phyloP scores from a whole-genome alignment of 2,888 invertebrate species.

The Villa cingulata region DNA sequence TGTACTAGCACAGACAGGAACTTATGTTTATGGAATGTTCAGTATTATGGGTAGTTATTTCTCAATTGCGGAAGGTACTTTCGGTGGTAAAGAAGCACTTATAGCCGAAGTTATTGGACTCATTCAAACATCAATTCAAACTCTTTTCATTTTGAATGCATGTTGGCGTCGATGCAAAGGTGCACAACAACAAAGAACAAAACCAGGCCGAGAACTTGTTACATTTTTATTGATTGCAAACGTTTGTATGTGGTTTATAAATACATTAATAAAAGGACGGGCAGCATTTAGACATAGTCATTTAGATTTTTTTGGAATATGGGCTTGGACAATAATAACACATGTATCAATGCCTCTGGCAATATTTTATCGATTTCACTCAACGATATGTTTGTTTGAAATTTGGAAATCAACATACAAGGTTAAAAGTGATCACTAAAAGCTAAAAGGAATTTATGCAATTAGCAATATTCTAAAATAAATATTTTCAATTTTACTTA shows the following conservation, averaged over 20 bases:
- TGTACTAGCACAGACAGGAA: constrained; percentile 76
- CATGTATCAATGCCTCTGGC: constrained; percentile 80
- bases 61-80: constrained; percentile 30
- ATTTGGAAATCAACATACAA: constrained; percentile 87
- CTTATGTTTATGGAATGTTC: constrained; percentile 78
- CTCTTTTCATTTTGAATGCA: constrained; percentile 60
- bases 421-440: constrained; percentile 18
- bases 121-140: constrained; percentile 65
- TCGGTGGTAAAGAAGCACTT: constrained; percentile 46
- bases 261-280: constrained; percentile 69
- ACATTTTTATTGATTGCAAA: constrained; percentile 72
- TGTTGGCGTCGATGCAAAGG: constrained; percentile 63
- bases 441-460: not conserved
- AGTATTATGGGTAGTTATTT: constrained; percentile 54
- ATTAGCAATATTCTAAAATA: no score
- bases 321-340: constrained; percentile 86
- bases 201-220: constrained; percentile 73
- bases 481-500: no score
- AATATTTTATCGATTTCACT: constrained; percentile 83
- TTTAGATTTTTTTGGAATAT: constrained; percentile 66
- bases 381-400: constrained; percentile 82
- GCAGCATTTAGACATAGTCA: constrained; percentile 74
- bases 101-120: constrained; percentile 61
- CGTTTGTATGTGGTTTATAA: constrained; percentile 77
- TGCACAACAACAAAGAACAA: constrained; percentile 52